Base-by-base conservation (phyloP, 2,888 invertebrate species). In the Lithophane leautieri region DNA sequence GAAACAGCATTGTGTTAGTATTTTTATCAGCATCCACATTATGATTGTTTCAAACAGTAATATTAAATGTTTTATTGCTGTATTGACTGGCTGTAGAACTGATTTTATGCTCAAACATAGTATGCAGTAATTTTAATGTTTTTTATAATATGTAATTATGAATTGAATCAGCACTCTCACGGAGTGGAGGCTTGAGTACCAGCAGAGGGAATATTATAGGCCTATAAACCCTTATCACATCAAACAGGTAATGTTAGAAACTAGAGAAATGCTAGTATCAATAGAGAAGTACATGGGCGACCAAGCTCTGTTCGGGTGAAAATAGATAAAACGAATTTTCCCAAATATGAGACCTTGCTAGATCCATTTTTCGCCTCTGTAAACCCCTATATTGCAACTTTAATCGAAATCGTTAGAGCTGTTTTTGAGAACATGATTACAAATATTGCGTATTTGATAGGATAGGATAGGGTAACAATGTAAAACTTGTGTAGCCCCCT, bases 11-110 rank as follows among this genome's bases (percentile, higher is more conserved):
- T 16, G 42, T 19, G 1, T 47, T 54, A 28, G 0, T 50, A 62
- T 54, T 76, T 47, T 76, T 47, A 56, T 34, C 47, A 56, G 28
- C 54, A 12, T n/a, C 52, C 12, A n/a, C 28, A 56, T n/a, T 28
- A 73, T 34, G 8, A 65, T 77, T 47, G 0, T 54, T 44, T 40
- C 19, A 52, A 76, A 52, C 2, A 0, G n/a, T 60, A n/a, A 8
- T 66, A 52, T 40, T 16, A 14, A 9, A 14, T 8, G n/a, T 47
- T 65, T 54, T 40, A 62, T 54, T 61, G 52, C 28, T 8, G 0
- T 50, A 9, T 50, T 61, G 9, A n/a, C 8, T 34, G 4, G 34
- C 7, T 28, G 16, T 34, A n/a, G 14, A 14, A 16, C n/a, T 42
- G 12, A 68, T 34, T 34, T 25, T 1, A 47, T 16, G 16, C 1